Evolutionary conservation across 92 coral and sea anemone genomes (phyloP), one percentile per base, ranked within the genome.

Genomic region (Parazoanthus darwini): DNA sequence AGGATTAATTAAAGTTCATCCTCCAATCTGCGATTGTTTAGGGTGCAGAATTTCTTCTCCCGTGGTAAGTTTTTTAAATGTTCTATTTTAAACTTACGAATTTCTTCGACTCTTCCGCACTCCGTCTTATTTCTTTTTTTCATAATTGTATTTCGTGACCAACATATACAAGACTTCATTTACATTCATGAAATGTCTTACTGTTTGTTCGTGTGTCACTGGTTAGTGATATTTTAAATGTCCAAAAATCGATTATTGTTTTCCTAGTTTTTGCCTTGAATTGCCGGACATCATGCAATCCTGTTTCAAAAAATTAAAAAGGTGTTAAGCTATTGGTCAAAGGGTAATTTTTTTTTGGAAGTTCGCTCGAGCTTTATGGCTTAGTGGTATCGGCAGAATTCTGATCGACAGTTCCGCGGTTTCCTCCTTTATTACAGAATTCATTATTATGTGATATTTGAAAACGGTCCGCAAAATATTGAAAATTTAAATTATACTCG

Each of bases 31-130:
- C 74, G 99, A 97, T 82, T 97, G 99, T 80, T 95, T 96, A 38
- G 99, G 99, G 16, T 97, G 99, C 68, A 90, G 99, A 23, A 96
- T 97, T 14, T 97, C 99, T 25, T 97, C 99, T 7, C 99, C 99
- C 25, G 99, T 97, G 96, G 99, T 97, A 92, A 94, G 99, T 70
- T 9, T 18, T 42, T 48, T 22, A 50, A 44, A 26, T 18, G 63
- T 35, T 56, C 43, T 7, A 43, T 88, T 48, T 67, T 51, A 25
- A 35, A 46, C 22, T 39, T 86, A 48, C 14, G 42, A 65, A 42
- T 74, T 72, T 76, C 18, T 44, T 79, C 46, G 80, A 51, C 86
- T 16, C 74, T 25, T 87, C 38, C 33, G 22, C 85, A 16, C 48
- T 18, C 37, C 63, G 43, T 88, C 35, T 51, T 8, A 51, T 39